These are phyloP conservation scores for Trisateles emortualis DNA, from an alignment of 2,888 invertebrate species.

Conservation along the genomic window DNA sequence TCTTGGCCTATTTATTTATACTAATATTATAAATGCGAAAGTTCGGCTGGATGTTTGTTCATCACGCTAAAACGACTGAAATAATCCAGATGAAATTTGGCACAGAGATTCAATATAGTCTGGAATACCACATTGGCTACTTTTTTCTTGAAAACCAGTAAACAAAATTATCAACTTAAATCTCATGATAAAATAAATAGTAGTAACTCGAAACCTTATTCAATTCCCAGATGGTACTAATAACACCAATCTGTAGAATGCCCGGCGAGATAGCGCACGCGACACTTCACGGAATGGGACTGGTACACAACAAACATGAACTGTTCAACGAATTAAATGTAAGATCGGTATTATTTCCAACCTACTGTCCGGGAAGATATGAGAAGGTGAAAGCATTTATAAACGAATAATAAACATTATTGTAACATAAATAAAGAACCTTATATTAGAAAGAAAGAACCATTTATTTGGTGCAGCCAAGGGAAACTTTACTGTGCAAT, in stretches of 20 bases:
- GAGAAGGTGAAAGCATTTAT: background rate
- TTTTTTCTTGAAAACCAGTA: too few species aligned
- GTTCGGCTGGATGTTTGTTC: too few species aligned
- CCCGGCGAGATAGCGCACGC: constrained; percentile 69
- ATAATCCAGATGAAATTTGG: too few species aligned
- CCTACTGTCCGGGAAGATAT: constrained; percentile 32
- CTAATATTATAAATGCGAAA: too few species aligned
- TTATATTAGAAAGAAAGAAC: too few species aligned
- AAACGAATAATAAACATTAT: background rate
- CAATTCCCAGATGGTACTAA: constrained; percentile 61
- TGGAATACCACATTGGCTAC: too few species aligned
- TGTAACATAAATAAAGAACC: too few species aligned
- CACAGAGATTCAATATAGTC: too few species aligned
- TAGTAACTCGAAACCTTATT: background rate
- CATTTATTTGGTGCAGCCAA: too few species aligned
- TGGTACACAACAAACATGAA: constrained; percentile 53
- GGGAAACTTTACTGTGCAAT: too few species aligned
- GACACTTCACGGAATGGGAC: constrained; percentile 68
- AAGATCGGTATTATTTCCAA: constrained; percentile 47
- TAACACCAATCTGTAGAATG: constrained; percentile 70
- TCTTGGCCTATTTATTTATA: too few species aligned
- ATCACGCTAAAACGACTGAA: too few species aligned
- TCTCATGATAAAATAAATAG: background rate
- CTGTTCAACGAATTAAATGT: constrained; percentile 41
- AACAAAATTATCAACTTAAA: background rate